Base-by-base conservation (phyloP, 2,797 vertebrate genomes). In the Halcyon chelicuti region DNA sequence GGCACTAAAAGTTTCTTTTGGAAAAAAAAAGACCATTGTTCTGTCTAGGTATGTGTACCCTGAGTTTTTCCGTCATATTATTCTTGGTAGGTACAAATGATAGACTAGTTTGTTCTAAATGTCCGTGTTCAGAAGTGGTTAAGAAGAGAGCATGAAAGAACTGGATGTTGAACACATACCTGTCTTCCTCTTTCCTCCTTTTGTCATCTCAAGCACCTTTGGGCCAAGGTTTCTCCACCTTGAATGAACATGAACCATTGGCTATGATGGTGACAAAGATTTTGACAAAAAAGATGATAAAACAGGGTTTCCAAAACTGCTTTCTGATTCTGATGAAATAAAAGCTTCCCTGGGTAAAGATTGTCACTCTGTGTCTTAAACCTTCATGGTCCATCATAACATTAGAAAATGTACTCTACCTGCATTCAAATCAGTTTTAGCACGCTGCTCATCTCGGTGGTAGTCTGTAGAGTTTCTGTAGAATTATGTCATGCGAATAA, bases 401-500 rank as follows among this genome's bases (percentile, higher is more conserved):
- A 0, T 33, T 33, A 55, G 29, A 66, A 87, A 89, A 72, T 29
- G 47, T 19, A 8, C 6, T 42, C 29, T 26, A 3, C 20, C 26
- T 19, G 33, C 16, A 14, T 65, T 77, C 52, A 46, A 20, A 5
- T 31, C 10, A 0, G 1, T 49, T 40, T 23, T 46, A 26, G 31
- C 9, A 6, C 5, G 19, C 47, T 68, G 47, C 33, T 68, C 5
- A 2, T 61, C 31, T 51, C 0, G 0, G 4, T 11, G 12, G 4
- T 31, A n/a, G 9, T 20, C 35, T 51, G 9, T 6, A 58, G 60
- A 44, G 47, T 25, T 13, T 55, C 42, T 66, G 1, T 17, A 39
- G 55, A 76, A 52, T 22, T 54, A 3, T 1, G 31, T 67, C 49
- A 42, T 54, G 14, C 51, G 29, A 52, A 52, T 4, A 29, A 16